Evolutionary conservation across 2,113 vertebrate species (phyloP).

Genomic region (Mellivora capensis): DNA sequence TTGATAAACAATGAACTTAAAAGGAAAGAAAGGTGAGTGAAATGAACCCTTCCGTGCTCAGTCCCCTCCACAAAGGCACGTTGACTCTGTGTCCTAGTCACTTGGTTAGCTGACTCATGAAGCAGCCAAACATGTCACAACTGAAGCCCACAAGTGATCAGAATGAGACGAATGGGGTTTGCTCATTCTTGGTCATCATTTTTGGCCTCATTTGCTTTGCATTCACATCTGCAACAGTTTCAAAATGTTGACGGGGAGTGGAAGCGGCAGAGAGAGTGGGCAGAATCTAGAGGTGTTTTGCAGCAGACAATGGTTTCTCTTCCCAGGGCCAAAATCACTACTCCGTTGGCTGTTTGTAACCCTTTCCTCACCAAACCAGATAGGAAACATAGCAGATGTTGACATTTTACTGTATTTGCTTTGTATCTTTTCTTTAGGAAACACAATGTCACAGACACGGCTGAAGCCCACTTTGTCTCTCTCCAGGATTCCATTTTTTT

Average conservation of each 20-base stretch:
- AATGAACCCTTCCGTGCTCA: background rate
- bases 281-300: background rate
- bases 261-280: background rate
- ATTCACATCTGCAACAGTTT: background rate
- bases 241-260: background rate
- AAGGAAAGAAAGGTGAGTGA: background rate
- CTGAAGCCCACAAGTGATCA: background rate
- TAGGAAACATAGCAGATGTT: background rate
- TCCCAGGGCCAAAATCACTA: background rate
- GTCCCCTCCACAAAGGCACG: conserved; percentile 44
- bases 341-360: background rate
- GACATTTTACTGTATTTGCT: background rate
- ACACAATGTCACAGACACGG: background rate
- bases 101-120: conserved; percentile 43
- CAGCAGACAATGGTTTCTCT: background rate
- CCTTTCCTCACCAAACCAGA: background rate
- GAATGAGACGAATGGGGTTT: background rate
- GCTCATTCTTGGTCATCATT: background rate
- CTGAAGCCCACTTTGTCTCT: background rate
- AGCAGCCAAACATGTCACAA: background rate
- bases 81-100: background rate
- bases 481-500: background rate
- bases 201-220: background rate
- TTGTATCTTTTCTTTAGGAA: background rate
- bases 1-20: conserved; percentile 51